Percentiles rank a stretch among this genome's conserved stretches.
These are phyloP conservation scores for Agraylea sexmaculata DNA, from an alignment of 1,140 invertebrate genomes.

Conservation along the genomic window DNA sequence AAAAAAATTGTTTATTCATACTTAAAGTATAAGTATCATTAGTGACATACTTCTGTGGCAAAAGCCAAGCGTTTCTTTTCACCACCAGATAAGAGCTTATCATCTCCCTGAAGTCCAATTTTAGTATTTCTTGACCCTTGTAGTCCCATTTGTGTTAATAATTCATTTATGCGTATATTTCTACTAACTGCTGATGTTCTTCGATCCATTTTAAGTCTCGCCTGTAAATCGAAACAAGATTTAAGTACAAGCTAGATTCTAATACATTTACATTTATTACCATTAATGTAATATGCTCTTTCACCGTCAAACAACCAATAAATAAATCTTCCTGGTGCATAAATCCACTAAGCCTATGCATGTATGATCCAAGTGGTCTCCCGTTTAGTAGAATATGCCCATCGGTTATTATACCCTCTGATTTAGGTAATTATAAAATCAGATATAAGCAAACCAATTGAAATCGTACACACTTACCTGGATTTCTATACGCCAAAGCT, in stretches of 20 bases:
- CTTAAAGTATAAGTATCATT: constrained; percentile 1
- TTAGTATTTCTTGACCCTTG: constrained; percentile 52
- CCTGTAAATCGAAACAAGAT: constrained; percentile 40
- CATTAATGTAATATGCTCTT: constrained; percentile 84
- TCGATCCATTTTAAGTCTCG: constrained; percentile 66
- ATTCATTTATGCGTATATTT: constrained; percentile 51
- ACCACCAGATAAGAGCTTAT: constrained; percentile 85
- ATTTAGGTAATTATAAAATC: neutral
- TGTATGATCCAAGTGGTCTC: constrained; percentile 50
- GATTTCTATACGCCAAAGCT: constrained; percentile 64
- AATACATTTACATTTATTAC: constrained; percentile 33
- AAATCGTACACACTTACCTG: constrained; percentile 39
- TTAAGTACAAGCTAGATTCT: neutral
- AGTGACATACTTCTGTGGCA: constrained; percentile 68
- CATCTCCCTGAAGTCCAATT: constrained; percentile 53
- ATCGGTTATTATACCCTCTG: constrained; percentile 55
- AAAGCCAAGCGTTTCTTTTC: constrained; percentile 89
- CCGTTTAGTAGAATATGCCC: constrained; percentile 70
- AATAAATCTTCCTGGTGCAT: constrained; percentile 93
- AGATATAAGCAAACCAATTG: neutral
- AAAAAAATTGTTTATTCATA: neutral
- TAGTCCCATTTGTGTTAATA: constrained; percentile 64
- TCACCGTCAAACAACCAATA: constrained; percentile 72
- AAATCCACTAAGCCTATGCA: constrained; percentile 77
- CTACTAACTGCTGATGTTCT: constrained; percentile 45